Base-by-base conservation (phyloP, 2,888 invertebrate species). In the Leptarthrus brevirostris region DNA sequence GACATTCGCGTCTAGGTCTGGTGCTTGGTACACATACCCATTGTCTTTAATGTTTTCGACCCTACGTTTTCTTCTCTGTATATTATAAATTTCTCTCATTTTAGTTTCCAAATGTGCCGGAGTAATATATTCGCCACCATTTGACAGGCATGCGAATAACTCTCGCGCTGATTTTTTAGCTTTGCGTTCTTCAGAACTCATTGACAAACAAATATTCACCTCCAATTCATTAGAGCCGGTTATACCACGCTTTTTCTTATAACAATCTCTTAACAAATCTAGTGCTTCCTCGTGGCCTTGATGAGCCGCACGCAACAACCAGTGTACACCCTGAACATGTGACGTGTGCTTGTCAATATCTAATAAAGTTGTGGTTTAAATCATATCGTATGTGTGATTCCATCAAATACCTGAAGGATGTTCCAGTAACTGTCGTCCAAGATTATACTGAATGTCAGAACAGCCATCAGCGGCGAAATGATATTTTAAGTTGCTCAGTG, bases 241-340 rank as follows among this genome's bases (percentile, higher is more conserved):
- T 4, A 93, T 91, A 4, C 93, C 93, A 84, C 88, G 88, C 10
- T 94, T 87, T 80, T 93, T 93, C 84, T 91, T 90, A 78, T 77
- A 81, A 78, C 85, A 85, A 52, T 85, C 82, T 1, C 79, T 79
- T 1, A 97, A 86, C 80, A 95, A 88, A 75, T 89, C 89, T 36
- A 95, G 93, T 0, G 96, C 96, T 82, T 95, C 94, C 52, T 91
- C 89, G 80, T 95, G 95, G 0, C 96, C 97, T 83, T 96, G 95
- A 80, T 95, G 93, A 0, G 96, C 95, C 1, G 97, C 96, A 85
- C 93, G 92, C n/a, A 95, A 91, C 58, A 97, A 85, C 96, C 96
- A 97, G 80, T 94, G 92, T 64, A 97, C 90, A 0, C 95, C 96
- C 77, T 93, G 88, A 78, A 91, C 89, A 76, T 92, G 93, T 3